A percentile compares a stretch with the other conserved stretches of the same genome.
Evolutionary conservation across 2,113 vertebrate species (phyloP).

Genomic region (Paraplagusia blochii): DNA sequence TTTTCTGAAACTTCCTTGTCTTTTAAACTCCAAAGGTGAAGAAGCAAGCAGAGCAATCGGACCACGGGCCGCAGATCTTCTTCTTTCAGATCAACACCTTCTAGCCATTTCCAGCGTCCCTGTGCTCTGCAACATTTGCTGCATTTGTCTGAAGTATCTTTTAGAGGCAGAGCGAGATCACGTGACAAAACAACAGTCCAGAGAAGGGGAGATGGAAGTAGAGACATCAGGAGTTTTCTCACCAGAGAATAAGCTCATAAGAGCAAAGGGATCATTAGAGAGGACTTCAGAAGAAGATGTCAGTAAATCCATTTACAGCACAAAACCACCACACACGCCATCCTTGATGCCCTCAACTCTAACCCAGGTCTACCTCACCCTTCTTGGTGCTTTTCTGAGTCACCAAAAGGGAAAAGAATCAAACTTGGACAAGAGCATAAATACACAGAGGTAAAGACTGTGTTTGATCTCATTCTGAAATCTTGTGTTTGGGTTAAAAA

Average conservation of each 20-base stretch:
- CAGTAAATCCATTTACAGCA: constrained; percentile 8
- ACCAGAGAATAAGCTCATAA: background rate
- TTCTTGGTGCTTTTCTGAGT: constrained; percentile 74
- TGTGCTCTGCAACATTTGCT: constrained; percentile 82
- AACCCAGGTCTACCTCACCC: constrained; percentile 84
- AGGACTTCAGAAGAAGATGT: background rate
- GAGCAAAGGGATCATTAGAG: background rate
- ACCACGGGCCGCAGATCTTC: constrained; percentile 66
- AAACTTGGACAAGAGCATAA: background rate
- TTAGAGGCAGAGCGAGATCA: constrained; percentile 36
- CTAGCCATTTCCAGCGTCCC: constrained; percentile 83
- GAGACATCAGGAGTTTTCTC: background rate
- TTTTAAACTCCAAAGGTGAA: constrained; percentile 17
- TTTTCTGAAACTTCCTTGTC: too few relatives aligned
- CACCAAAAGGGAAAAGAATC: constrained; percentile 6
- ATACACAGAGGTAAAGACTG: too few relatives aligned
- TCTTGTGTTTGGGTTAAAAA: background rate
- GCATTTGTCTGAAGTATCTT: constrained; percentile 80
- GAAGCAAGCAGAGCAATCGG: constrained; percentile 4
- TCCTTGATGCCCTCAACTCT: constrained; percentile 76
- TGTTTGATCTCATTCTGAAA: too few relatives aligned
- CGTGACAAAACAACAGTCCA: background rate
- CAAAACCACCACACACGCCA: background rate
- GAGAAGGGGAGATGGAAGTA: background rate
- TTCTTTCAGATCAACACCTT: constrained; percentile 73